phyloP scores from a whole-genome alignment of 2,797 vertebrate species.

The Circus cinereus region DNA sequence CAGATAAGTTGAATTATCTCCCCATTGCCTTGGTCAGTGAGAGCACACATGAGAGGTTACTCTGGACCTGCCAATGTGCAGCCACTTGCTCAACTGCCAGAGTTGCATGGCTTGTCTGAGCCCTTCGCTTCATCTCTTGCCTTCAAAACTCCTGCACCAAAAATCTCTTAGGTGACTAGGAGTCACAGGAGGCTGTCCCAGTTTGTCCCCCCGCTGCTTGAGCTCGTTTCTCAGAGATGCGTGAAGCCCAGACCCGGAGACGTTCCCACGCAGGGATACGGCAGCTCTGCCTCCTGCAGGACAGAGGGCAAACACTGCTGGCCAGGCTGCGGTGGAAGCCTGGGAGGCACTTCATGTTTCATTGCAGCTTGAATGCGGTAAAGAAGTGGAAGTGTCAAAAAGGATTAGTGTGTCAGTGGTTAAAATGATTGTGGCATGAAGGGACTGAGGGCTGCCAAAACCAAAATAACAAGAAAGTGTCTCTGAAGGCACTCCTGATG shows the following conservation, averaged over 20 bases:
- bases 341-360: not conserved
- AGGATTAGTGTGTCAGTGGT: not conserved
- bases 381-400: not conserved
- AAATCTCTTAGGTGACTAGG: not conserved
- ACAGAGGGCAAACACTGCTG: not conserved
- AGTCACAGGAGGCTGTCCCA: not conserved
- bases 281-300: not conserved
- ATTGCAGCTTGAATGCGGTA: not conserved
- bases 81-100: not conserved
- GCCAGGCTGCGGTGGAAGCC: not conserved
- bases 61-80: not conserved
- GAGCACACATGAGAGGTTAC: fast-evolving
- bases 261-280: not conserved
- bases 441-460: slow-evolving; percentile 1
- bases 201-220: not conserved
- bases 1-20: not conserved
- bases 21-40: not conserved
- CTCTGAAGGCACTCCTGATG: not conserved
- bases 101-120: not conserved
- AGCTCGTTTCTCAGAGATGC: not conserved
- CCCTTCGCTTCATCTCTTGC: not conserved
- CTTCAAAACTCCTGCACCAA: not conserved
- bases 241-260: not conserved
- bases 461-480: not conserved
- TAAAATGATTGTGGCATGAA: slow-evolving; percentile 1